Base-by-base conservation (phyloP, 2,797 vertebrate genomes). In the Austrolebias charrua region DNA sequence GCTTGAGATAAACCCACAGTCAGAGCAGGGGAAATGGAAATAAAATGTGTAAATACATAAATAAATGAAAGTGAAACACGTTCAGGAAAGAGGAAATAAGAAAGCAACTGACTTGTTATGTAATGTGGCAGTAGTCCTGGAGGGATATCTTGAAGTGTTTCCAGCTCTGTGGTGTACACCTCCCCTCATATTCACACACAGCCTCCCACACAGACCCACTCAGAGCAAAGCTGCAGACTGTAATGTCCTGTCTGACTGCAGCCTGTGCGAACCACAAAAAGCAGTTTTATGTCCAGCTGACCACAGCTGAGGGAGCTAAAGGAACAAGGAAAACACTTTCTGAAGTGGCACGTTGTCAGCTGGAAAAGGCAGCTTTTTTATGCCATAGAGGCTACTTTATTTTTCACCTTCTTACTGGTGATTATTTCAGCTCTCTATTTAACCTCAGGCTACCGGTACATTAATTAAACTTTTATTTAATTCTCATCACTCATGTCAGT, bases 181-280 rank as follows among this genome's bases (percentile, higher is more conserved):
- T 73, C 71, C 72, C 62, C 66, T 63, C 73, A 71, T 62, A 52
- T 81, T 81, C 80, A 81, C 82, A 79, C 87, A 52, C 69, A 64
- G 75, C 62, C 81, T 62, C 80, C 51, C 85, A 83, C 81, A 57
- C 69, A 71, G 60, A 64, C 73, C 74, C 75, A 81, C 80, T 80
- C 76, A 56, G 64, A 75, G 69, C 66, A 73, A 49, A 63, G 72
- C 80, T 71, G 76, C 48, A 66, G 74, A 80, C 70, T 84, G 75
- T 75, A 73, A 82, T 76, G 81, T 86, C 85, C 80, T 62, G 78
- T 79, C 74, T 76, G 77, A 70, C 76, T 84, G 73, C 71, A 73
- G 58, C 50, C 79, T 76, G 45, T 18, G 73, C 71, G 55, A 77
- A 73, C 74, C 77, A 79, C 82, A 79, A 74, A 64, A 58, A 79